phyloP scores from a whole-genome alignment of 2,888 invertebrate species.

The Idaea aversata region DNA sequence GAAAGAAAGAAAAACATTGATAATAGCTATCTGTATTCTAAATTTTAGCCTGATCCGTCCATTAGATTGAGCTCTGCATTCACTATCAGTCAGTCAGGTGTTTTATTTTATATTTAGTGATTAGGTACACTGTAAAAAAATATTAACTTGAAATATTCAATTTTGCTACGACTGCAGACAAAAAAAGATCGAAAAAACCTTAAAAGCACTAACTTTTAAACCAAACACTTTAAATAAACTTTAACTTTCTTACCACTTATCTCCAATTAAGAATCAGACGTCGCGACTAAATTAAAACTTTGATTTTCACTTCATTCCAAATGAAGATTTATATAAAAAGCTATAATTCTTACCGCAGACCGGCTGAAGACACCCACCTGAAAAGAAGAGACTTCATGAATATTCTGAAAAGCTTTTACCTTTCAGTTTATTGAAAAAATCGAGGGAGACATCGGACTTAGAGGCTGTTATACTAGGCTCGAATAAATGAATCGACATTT shows the following conservation, averaged over 20 bases:
- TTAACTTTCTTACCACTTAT: constrained; percentile 7
- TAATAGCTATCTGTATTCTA: no score
- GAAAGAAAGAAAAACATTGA: no score
- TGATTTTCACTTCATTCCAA: not conserved
- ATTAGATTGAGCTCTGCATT: no score
- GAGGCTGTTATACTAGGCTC: not conserved
- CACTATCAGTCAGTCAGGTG: no score
- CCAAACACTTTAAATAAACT: not conserved
- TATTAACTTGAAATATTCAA: no score
- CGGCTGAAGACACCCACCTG: constrained; percentile 65
- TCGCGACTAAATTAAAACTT: constrained; percentile 1
- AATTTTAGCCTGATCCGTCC: no score
- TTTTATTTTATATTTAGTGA: no score
- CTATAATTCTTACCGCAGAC: not conserved
- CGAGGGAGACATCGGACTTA: constrained; percentile 34
- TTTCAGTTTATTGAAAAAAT: constrained; percentile 71
- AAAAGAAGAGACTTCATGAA: constrained; percentile 75
- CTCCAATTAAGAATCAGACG: constrained; percentile 10
- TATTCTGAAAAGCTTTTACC: constrained; percentile 72
- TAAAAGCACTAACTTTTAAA: not conserved
- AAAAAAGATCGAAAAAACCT: not conserved
- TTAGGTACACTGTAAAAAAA: no score
- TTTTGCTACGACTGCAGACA: not conserved
- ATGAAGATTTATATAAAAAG: not conserved
- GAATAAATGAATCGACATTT: not conserved